Conservation (phyloP, 2,113 vertebrate genomes). For the Tragelaphus strepsiceros region DNA sequence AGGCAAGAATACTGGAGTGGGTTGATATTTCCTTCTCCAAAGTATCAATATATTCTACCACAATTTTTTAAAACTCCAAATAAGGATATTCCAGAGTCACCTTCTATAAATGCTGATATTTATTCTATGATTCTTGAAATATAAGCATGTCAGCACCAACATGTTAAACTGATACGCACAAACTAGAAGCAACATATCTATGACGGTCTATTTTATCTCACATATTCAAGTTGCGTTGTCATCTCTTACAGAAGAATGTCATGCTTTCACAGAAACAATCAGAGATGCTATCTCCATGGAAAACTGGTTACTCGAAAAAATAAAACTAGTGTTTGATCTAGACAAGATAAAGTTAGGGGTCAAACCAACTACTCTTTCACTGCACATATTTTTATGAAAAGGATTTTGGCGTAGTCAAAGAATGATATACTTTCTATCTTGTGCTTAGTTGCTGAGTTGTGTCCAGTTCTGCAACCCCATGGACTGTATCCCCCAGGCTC, state of each 20-base stretch:
- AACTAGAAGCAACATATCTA: neutral
- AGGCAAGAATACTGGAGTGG: neutral
- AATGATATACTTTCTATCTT: neutral
- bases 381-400: neutral
- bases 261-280: neutral
- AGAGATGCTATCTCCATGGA: neutral
- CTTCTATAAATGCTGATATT: neutral
- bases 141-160: neutral
- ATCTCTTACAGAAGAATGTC: neutral
- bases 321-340: neutral
- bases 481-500: rapidly evolving
- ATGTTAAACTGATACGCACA: neutral
- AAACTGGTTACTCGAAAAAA: neutral
- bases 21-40: neutral
- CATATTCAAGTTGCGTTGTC: neutral
- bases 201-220: neutral
- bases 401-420: neutral
- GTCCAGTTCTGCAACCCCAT: neutral
- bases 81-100: neutral
- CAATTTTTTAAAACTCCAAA: neutral
- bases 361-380: neutral
- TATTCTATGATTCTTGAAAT: neutral
- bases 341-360: neutral
- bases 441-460: neutral
- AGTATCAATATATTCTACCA: neutral